Base-by-base conservation (phyloP, 1,140 invertebrate genomes). In the Monochamus saltuarius region DNA sequence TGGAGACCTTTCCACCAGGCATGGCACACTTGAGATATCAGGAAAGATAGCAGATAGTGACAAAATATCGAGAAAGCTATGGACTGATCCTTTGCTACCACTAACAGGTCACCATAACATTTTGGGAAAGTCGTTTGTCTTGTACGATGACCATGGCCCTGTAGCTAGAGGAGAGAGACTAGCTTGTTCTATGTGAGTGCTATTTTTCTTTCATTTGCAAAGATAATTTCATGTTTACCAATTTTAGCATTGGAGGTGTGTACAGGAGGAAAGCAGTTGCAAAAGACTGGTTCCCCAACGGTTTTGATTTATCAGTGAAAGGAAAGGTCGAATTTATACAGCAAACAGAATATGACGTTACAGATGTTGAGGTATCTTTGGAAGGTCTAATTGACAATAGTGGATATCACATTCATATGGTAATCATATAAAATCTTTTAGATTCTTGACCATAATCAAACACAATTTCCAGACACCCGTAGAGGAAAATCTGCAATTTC, bases 91-190 rank as follows among this genome's bases (percentile, higher is more conserved):
- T 1, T 79, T 87, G 70, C 72, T 97, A 14, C 87, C 93, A 4
- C 76, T 98, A 2, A 85, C 84, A 7, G 95, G 95, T 11, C 79
- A 82, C 11, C 76, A 85, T 61, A 85, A 84, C 50, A 85, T 97
- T 61, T 71, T 96, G 60, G 90, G 89, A 11, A 88, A 87, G 71
- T 93, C 94, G 13, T 74, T 98, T 34, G 90, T 96, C 0, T 86
- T 97, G 40, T 93, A 92, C 67, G 93, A 94, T 76, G 92, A 95
- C 70, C 82, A 89, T 72, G 90, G 91, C 3, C 93, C 93, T 1
- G 86, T 89, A 61, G 91, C 92, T 0, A 80, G 94, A 59, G 93
- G 92, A 9, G 89, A 94, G 74, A 78, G 94, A 65, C 80, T 97
- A 68, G 92, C 92, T 0, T 98, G 95, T 78, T 88, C 91, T 13